Percentiles rank a stretch among this genome's conserved stretches.
phyloP scores from a whole-genome alignment of 1,140 invertebrate species.

The Bombus superbus region DNA sequence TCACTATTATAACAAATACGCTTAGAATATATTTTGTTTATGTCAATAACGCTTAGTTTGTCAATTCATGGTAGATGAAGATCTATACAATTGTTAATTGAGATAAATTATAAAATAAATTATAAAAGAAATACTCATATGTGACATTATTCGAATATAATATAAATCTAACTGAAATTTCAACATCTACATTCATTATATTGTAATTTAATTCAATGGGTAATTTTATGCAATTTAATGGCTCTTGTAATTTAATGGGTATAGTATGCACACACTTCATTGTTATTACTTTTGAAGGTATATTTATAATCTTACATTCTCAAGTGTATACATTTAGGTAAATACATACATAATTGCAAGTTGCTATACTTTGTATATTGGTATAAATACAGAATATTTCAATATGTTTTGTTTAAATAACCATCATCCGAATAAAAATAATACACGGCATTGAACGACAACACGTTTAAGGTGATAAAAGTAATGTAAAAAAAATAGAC shows the following conservation, averaged over 20 bases:
- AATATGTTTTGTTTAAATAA: constrained; percentile 3
- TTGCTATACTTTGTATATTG: constrained; percentile 66
- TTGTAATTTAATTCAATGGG: too few relatives aligned
- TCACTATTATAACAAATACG: neutral
- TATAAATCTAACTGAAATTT: neutral
- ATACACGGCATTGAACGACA: constrained; percentile 21
- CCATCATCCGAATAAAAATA: neutral
- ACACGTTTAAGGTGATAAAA: constrained; percentile 51
- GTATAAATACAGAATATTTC: constrained; percentile 72
- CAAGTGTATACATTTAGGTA: neutral
- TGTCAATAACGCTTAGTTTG: neutral
- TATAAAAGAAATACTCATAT: neutral
- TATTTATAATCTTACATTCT: constrained; percentile 21
- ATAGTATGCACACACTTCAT: neutral
- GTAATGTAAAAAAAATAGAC: constrained; percentile 58
- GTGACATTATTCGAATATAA: too few relatives aligned
- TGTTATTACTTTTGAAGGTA: constrained; percentile 7
- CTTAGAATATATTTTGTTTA: neutral
- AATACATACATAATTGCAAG: constrained; percentile 6
- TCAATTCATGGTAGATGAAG: too few relatives aligned
- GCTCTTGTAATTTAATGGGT: neutral
- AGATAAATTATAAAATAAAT: neutral
- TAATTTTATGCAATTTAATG: too few relatives aligned
- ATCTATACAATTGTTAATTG: neutral
- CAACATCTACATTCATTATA: neutral